Evolutionary conservation across 2,113 vertebrate species (phyloP), one percentile per base, ranked within the genome.

Genomic region (Leucopsar rothschildi): DNA sequence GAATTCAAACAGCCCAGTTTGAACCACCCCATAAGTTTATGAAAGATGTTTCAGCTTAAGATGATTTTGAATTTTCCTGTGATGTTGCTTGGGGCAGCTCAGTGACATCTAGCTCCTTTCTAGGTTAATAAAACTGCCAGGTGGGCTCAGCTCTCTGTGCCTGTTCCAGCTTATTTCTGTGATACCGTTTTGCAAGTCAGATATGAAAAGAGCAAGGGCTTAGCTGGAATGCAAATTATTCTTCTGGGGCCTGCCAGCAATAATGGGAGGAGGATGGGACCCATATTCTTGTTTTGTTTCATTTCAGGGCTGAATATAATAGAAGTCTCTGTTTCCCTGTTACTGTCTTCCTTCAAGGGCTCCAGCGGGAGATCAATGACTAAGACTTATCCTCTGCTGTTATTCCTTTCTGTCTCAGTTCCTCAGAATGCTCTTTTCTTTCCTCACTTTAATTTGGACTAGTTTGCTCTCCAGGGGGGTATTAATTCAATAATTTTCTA

Each of bases 201-300:
- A 28, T 25, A 45, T 10, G 40, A n/a, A 29, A 92, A 33, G 28
- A 85, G 9, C 37, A 33, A 71, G 27, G 70, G 27, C 52, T 71
- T 82, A 84, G 31, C 49, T 89, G 81, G 77, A 96, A 93, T 69
- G 49, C 35, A 91, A 60, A 72, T 91, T 89, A 57, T 40, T 60
- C 55, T 79, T 85, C 39, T 47, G 61, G 7, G 44, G 25, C 31
- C 44, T 91, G 78, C 40, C 82, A 94, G 76, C 63, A 60, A 79
- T 87, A 60, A 50, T 23, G 17, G 35, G 27, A 55, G 40, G 35
- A 68, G n/a, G 45, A 49, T 49, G 31, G 42, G 45, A 90, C 31
- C 17, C 15, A 31, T 65, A 71, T 53, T 71, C 61, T 82, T 60
- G 27, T 37, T 76, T 72, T 75, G 49, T 49, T 91, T 44, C 25